phyloP scores from a whole-genome alignment of 2,888 invertebrate genomes.

The Drosophila austrosaltans region DNA sequence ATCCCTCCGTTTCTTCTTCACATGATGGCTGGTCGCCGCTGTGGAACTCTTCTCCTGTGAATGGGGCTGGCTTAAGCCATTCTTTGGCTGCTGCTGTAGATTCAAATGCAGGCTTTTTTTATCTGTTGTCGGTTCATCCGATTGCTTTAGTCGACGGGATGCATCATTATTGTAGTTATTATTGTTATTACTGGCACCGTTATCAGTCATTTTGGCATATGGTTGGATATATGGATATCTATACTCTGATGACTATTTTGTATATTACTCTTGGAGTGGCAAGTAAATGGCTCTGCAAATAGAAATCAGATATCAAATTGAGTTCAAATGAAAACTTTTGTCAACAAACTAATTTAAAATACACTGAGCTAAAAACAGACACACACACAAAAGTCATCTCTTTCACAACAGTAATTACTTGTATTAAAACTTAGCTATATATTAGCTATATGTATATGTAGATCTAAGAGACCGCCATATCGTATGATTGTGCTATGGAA shows the following conservation, averaged over 20 bases:
- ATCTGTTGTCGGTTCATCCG: slow-evolving; percentile 33
- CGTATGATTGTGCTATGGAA: too few relatives aligned
- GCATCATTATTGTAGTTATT: slow-evolving; percentile 38
- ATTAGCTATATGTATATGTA: too few relatives aligned
- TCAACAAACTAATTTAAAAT: too few relatives aligned
- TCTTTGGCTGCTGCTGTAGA: slow-evolving; percentile 21
- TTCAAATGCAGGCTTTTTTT: slow-evolving; percentile 1
- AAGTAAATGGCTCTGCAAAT: neutral
- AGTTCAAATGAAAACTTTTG: too few relatives aligned
- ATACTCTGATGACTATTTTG: neutral
- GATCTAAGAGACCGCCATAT: too few relatives aligned
- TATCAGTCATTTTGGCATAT: slow-evolving; percentile 64
- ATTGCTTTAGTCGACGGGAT: slow-evolving; percentile 38
- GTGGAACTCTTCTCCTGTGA: slow-evolving; percentile 22
- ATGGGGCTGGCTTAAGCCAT: neutral
- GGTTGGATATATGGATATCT: slow-evolving; percentile 12
- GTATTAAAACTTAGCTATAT: too few relatives aligned
- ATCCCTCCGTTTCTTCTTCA: slow-evolving; percentile 80
- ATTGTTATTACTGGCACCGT: slow-evolving; percentile 41
- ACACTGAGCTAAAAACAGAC: too few relatives aligned
- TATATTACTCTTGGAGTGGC: neutral
- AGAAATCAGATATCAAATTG: too few relatives aligned
- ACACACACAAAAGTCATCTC: too few relatives aligned
- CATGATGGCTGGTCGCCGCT: slow-evolving; percentile 14
- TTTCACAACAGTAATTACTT: too few relatives aligned